Base-by-base conservation (phyloP, 2,888 invertebrate species). In the Volucella bombylans region DNA sequence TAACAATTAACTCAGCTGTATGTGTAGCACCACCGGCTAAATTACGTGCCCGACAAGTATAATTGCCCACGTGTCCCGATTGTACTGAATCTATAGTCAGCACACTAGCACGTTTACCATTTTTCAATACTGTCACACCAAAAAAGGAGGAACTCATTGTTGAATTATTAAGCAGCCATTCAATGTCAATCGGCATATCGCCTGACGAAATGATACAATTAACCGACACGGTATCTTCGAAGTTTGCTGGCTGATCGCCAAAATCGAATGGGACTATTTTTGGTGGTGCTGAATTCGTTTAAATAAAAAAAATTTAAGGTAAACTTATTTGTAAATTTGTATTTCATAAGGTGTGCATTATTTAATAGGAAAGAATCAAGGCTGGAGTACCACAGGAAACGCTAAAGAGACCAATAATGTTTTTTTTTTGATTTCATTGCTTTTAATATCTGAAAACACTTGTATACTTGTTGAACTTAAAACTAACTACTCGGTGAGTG, bases 221-320 rank as follows among this genome's bases (percentile, higher is more conserved):
- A 61, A 94, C 92, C 14, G 94, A 94, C 23, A 94, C 94, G 80
- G 93, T 92, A 89, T 94, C 93, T 87, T 93, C 94, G 52, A 93
- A 92, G 89, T 93, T 92, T 1, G 87, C 80, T 87, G 94, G 93
- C 88, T 94, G 93, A 89, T 95, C 94, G 88, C 95, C 95, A 90
- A 96, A 95, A 87, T 94, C 92, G 91, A 96, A 96, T 88, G 95
- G 94, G 90, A 94, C 93, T 90, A 95, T 94, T 92, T 95, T 94
- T 87, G 95, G 96, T 90, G 94, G 93, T 93, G 94, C 96, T 96
- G 92, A 92, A 77, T 62, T 54, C 1, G 41, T 49, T 43, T 14
- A 65, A 69, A 14, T 39, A 55, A 61, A 14, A 39, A 18, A 14
- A 39, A 18, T 12, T 31, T 2, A 31, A 15, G 12, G 14, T 65